Evolutionary conservation across 1,140 invertebrate genomes (phyloP).

Genomic region (Nebria ingens): DNA sequence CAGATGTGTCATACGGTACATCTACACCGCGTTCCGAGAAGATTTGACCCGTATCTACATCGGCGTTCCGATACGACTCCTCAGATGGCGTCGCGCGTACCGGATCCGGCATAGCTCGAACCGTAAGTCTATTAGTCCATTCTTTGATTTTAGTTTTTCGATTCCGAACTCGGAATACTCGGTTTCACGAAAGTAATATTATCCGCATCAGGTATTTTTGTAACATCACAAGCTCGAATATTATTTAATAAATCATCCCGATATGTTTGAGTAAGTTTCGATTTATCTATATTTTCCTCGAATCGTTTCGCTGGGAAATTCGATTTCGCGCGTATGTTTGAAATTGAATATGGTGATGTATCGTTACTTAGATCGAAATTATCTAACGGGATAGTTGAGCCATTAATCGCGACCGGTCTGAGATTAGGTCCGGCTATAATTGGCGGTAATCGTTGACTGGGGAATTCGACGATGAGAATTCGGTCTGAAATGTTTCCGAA

Average conservation of each 20-base stretch:
- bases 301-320: background rate
- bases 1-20: conserved; percentile 24
- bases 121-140: conserved; percentile 15
- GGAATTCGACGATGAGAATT: conserved; percentile 72
- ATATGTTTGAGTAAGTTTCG: background rate
- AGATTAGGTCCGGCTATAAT: conserved; percentile 23
- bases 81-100: conserved; percentile 7
- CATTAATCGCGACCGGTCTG: conserved; percentile 25
- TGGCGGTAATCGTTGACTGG: conserved; percentile 34
- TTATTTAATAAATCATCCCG: conserved; percentile 17
- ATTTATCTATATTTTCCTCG: background rate
- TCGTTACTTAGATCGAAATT: conserved; percentile 16
- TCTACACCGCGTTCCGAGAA: conserved; percentile 29
- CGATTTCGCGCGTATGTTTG: background rate
- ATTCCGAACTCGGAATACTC: too few species aligned
- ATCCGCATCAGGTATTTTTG: conserved; percentile 14
- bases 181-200: too few species aligned
- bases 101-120: conserved; percentile 19
- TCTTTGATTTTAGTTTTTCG: background rate
- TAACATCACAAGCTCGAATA: conserved; percentile 9
- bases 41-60: conserved; percentile 16
- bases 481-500: conserved; percentile 68
- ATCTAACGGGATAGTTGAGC: conserved; percentile 21
- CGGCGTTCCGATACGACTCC: conserved; percentile 13
- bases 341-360: background rate